phyloP scores from a whole-genome alignment of 1,140 invertebrate species.

The Myzus persicae region DNA sequence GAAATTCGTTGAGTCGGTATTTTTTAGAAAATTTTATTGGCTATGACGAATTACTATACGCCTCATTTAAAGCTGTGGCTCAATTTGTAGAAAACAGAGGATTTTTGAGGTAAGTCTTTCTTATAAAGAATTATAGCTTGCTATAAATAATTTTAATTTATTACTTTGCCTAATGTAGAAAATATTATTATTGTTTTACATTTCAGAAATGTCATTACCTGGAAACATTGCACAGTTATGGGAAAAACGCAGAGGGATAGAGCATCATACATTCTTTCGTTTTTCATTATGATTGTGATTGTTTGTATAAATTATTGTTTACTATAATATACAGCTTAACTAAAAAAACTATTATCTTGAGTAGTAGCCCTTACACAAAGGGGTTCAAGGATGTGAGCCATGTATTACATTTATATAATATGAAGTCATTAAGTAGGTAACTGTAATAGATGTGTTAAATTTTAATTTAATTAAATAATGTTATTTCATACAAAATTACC shows the following conservation, averaged over 20 bases:
- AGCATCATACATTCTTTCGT: slow-evolving; percentile 90
- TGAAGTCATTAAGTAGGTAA: no score
- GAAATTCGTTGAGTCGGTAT: slow-evolving; percentile 87
- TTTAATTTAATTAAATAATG: no score
- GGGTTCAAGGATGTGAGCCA: no score
- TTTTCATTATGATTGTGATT: slow-evolving; percentile 97
- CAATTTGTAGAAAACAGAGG: slow-evolving; percentile 97
- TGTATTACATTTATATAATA: no score
- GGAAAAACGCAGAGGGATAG: slow-evolving; percentile 95
- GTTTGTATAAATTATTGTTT: slow-evolving; percentile 75
- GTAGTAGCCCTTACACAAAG: no score
- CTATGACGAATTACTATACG: slow-evolving; percentile 96
- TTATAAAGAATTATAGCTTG: no score
- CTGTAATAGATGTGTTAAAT: no score
- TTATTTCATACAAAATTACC: no score
- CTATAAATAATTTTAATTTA: not conserved
- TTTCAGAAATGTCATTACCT: slow-evolving; percentile 92
- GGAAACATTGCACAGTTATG: slow-evolving; percentile 93
- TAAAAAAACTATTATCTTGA: no score
- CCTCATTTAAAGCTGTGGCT: slow-evolving; percentile 92
- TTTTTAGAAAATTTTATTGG: slow-evolving; percentile 92
- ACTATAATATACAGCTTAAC: not conserved
- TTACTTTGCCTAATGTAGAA: not conserved
- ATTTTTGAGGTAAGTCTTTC: slow-evolving; percentile 74
- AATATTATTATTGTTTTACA: slow-evolving; percentile 58